Conservation (phyloP, 2,888 invertebrate genomes). For the Troilus luridus region DNA sequence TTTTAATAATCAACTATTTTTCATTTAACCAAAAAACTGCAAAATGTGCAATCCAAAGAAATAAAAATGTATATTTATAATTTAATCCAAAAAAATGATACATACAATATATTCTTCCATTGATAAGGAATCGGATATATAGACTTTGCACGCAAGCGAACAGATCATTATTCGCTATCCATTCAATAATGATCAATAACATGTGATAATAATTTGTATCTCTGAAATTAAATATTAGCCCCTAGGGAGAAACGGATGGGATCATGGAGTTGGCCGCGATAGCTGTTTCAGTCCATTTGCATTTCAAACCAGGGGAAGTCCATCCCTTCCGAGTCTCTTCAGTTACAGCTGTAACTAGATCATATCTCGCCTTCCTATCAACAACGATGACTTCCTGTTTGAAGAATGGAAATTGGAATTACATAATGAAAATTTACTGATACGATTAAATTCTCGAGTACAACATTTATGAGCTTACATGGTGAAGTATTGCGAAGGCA, state of each 20-base stretch:
- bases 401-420: background rate
- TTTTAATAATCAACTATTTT: no score
- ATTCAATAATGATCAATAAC: no score
- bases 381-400: background rate
- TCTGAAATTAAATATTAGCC: background rate
- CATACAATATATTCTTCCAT: no score
- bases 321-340: background rate
- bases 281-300: conserved; percentile 14
- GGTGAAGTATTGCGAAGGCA: no score
- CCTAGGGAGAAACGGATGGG: background rate
- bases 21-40: no score
- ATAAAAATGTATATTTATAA: no score
- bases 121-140: no score
- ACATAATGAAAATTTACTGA: background rate
- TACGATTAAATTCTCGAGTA: background rate
- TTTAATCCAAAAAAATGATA: no score
- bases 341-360: conserved; percentile 4
- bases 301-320: conserved; percentile 18
- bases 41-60: no score
- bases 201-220: background rate
- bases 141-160: no score
- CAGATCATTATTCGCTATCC: no score
- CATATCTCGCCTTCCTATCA: background rate
- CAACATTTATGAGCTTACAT: background rate
- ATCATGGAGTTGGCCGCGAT: background rate